A percentile compares a stretch with the other conserved stretches of the same genome.
Evolutionary conservation across 2,888 invertebrate genomes (phyloP).

Genomic region (Drosophila histrio): DNA sequence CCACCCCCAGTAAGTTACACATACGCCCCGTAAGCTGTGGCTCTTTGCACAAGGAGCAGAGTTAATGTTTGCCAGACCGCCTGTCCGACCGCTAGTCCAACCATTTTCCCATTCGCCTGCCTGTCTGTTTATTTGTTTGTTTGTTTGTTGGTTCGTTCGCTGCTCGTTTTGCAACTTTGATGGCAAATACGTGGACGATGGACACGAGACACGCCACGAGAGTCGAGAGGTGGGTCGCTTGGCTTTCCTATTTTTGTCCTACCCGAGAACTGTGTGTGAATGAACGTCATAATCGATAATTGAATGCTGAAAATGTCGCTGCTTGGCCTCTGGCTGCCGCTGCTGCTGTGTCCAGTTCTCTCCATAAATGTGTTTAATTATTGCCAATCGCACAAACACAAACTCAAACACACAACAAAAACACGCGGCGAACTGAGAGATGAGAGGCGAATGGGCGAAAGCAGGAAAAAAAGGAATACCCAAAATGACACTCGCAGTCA

Average conservation of each 20-base stretch:
- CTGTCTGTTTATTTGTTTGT: constrained; percentile 26
- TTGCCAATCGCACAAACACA: constrained; percentile 67
- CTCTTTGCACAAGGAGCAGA: constrained; percentile 21
- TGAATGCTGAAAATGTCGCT: constrained; percentile 70
- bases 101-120: neutral
- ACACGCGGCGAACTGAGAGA: constrained; percentile 22
- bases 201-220: neutral
- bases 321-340: constrained; percentile 10
- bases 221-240: constrained; percentile 4
- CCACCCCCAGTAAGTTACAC: constrained; percentile 46
- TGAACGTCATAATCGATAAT: constrained; percentile 79
- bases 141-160: constrained; percentile 50
- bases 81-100: neutral
- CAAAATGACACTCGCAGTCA: constrained; percentile 68
- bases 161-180: constrained; percentile 63
- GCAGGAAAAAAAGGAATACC: constrained; percentile 9
- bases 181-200: constrained; percentile 43
- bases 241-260: constrained; percentile 69
- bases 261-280: constrained; percentile 67
- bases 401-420: constrained; percentile 41
- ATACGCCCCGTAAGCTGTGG: constrained; percentile 37
- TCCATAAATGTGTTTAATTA: constrained; percentile 76
- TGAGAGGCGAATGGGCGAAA: neutral
- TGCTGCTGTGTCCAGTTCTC: constrained; percentile 23
- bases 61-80: constrained; percentile 35